Base-by-base conservation (phyloP, 1,140 invertebrate genomes). In the Tetranychus urticae region DNA sequence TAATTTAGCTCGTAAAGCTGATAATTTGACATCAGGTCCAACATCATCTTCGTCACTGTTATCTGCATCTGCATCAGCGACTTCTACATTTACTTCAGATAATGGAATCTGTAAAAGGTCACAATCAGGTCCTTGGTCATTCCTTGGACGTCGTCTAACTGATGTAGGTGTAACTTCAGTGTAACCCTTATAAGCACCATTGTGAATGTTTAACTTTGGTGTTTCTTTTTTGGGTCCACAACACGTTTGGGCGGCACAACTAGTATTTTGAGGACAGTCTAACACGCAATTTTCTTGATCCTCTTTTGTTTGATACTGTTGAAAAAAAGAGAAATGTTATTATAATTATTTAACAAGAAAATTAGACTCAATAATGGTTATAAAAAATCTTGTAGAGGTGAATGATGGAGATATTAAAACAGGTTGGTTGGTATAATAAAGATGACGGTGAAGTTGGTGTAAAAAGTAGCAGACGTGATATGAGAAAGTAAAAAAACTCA, bases 201-300 rank as follows among this genome's bases (percentile, higher is more conserved):
- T 52, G 50, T 52, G 50, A 8, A 52, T 52, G 31, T 52, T 52
- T 4, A 52, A 52, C 31, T 52, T 52, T n/a, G 50, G 39, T 23
- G 50, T 52, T 33, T 52, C 50, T 23, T 52, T 52, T 23, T 52
- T 52, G n/a, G 63, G 63, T n/a, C 65, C 65, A 58, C 65, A 66
- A 47, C 65, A 66, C 3, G 65, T 66, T 54, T 66, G 65, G 8
- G 64, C 64, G 23, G 55, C 61, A 34, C 65, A 66, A 45, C 60
- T 63, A 31, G 60, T 66, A 42, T 62, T 66, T 7, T 60, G 42
- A 23, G 65, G 65, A 36, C 65, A 66, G 45, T 66, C 65, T 6
- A 66, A 45, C 35, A 66, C 55, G 47, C 65, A 66, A 35, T 65
- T 61, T 36, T 62, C 64, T 54, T 64, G 56, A 56, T 66, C 63